Evolutionary conservation across 2,888 invertebrate species (phyloP), one percentile per base, ranked within the genome.

Genomic region (Oligia latruncula): DNA sequence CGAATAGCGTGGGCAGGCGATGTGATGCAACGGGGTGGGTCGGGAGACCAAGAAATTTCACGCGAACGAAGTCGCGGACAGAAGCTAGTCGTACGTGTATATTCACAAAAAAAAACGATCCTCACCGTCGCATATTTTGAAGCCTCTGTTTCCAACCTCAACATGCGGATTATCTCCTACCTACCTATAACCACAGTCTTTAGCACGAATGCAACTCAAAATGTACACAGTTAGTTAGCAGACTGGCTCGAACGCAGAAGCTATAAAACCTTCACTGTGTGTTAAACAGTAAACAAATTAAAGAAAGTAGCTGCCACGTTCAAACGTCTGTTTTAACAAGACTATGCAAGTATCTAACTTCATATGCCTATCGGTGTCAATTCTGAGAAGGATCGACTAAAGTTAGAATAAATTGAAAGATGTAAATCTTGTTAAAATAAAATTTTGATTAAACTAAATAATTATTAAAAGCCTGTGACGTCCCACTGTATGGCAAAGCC

Each of bases 271-370:
- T 78, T 74, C 77, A 60, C 76, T 20, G n/a, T 4, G 20, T 70
- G 81, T 77, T 82, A 80, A 85, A 52, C 8, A 71, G 72, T 75
- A 71, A 89, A 88, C 82, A 88, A 87, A 89, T 88, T 87, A 81
- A 80, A 73, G 85, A 89, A 87, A 87, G 77, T 80, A 77, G 43
- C 65, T 29, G 70, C 62, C 68, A 58, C 43, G n/a, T 64, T 35
- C 11, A 70, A 67, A 80, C 8, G 71, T 67, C 70, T 80, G 77
- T 80, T 77, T 74, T 80, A 87, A 87, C 87, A 83, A 85, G 78
- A 64, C 65, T 58, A 3, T 20, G 11, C 35, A 58, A 29, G 52
- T 62, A 52, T 15, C 9, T 58, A 43, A 20, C 23, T 80, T 65
- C 35, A 5, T 4, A 60, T 77, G 64, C 20, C 55, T 58, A 52